Evolutionary conservation across 2,797 vertebrate genomes (phyloP).

Genomic region (Paguma larvata): DNA sequence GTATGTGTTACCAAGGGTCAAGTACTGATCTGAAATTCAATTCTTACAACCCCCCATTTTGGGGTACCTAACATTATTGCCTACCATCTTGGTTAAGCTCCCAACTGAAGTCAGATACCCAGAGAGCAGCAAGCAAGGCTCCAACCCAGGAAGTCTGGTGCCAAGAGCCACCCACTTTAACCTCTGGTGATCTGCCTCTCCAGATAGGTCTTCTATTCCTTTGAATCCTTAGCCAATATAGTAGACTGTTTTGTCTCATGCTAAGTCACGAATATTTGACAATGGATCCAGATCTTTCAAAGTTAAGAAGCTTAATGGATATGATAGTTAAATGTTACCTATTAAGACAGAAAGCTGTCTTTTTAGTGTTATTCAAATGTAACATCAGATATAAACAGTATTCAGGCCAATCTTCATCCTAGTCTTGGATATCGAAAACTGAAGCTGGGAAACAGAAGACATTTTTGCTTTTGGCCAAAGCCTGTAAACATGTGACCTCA

Average conservation of each 20-base stretch:
- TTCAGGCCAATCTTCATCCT: neutral
- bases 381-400: neutral
- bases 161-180: neutral
- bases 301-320: constrained; percentile 20
- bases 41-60: neutral
- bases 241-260: neutral
- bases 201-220: neutral
- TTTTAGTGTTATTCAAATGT: neutral
- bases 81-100: neutral
- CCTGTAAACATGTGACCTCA: neutral
- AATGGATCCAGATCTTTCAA: neutral
- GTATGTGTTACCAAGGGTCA: neutral
- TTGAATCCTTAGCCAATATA: neutral
- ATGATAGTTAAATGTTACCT: neutral
- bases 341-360: neutral
- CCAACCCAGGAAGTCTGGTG: neutral
- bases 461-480: neutral
- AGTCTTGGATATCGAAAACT: neutral
- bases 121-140: neutral
- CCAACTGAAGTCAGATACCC: neutral
- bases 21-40: neutral
- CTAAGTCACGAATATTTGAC: neutral
- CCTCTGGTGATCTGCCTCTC: neutral
- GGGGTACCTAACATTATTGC: neutral
- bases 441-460: neutral